phyloP scores from a whole-genome alignment of 2,113 vertebrate genomes.

The Pheucticus melanocephalus region DNA sequence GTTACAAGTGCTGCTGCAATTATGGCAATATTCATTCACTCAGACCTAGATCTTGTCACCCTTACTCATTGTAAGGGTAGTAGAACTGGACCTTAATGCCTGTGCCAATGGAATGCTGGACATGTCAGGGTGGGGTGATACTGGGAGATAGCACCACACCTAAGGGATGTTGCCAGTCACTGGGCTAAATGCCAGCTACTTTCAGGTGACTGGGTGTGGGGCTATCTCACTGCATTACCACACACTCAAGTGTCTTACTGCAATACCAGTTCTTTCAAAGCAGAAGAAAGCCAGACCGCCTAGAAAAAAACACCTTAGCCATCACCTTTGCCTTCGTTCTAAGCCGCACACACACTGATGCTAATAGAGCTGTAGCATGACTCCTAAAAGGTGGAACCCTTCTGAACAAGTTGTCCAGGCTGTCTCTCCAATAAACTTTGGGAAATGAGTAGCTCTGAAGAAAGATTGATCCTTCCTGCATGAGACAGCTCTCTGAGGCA shows the following conservation, averaged over 20 bases:
- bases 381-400: neutral
- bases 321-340: neutral
- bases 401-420: neutral
- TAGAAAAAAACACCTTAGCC: neutral
- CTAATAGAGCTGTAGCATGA: neutral
- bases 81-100: constrained; percentile 42
- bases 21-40: neutral
- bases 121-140: constrained; percentile 64
- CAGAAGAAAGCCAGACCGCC: neutral
- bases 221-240: constrained; percentile 53
- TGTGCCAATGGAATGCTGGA: constrained; percentile 33
- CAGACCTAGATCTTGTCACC: neutral
- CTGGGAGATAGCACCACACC: constrained; percentile 65
- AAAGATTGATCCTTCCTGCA: neutral
- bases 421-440: neutral
- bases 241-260: constrained; percentile 27
- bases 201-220: constrained; percentile 63
- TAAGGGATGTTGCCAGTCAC: constrained; percentile 50
- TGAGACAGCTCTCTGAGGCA: neutral
- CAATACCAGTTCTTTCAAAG: constrained; percentile 20
- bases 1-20: constrained; percentile 9
- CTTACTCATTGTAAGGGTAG: constrained; percentile 54
- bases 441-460: neutral
- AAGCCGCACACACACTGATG: neutral
- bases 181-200: constrained; percentile 27